Base-by-base conservation (phyloP, 2,113 vertebrate species). In the Lagopus leucura region DNA sequence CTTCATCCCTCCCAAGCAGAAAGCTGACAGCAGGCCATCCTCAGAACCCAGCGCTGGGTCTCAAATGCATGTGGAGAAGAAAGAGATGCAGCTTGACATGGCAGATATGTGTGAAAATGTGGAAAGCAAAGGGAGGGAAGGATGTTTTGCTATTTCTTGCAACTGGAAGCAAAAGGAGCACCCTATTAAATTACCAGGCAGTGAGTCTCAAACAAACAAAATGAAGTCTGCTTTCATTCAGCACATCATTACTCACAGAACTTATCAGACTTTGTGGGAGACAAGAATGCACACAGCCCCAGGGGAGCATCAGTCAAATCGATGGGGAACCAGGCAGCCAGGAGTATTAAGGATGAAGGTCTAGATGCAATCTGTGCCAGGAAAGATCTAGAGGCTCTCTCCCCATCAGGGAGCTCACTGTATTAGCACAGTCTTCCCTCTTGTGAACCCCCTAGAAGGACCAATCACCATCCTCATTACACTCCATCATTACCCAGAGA, bases 1-100 rank as follows among this genome's bases (percentile, higher is more conserved):
- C 48, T 43, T 83, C 3, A 1, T 57, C 52, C 7, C 70, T 50
- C 48, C 45, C 0, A 1, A 58, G 63, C 1, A 2, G 16, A 66
- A 57, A 76, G 50, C 42, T 32, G 38, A 16, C 0, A 2, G 67
- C 27, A 47, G 54, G 47, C 16, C 17, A 5, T 30, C 18, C 2
- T 1, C 1, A 1, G 24, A 45, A 42, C 40, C 30, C 13, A 24
- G 30, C 20, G 20, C 3, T 1, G 77, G 38, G 30, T 52, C 76
- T 76, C 58, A 36, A 11, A 48, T 6, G 40, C 1, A 2, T 1
- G 0, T 7, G 9, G 64, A 55, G 69, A 30, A 38, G 34, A 40
- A 67, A 58, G 30, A 42, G 25, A 4, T 32, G 30, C 1, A 1
- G 6, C 22, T 65, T 65, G 34, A 34, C 21, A 18, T 1, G 13